Base-by-base conservation (phyloP, 2,113 vertebrate genomes). In the Oryzias celebensis region DNA sequence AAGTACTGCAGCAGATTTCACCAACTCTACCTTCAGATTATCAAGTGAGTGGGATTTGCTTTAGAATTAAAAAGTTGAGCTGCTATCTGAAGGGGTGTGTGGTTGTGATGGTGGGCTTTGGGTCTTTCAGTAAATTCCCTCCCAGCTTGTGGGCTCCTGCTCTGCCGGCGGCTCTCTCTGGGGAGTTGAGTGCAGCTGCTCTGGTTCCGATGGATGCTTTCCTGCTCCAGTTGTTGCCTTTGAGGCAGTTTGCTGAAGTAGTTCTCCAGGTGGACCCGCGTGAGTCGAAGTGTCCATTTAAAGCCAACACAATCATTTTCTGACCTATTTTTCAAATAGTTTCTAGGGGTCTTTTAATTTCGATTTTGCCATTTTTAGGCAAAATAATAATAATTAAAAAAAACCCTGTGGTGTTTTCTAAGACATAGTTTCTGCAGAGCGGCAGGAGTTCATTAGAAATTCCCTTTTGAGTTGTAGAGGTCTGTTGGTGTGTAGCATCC, bases 21-120 rank as follows among this genome's bases (percentile, higher is more conserved):
- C 80, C 91, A 92, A 36, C 88, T 96, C 42, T 96, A 94, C 85
- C 94, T 98, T 73, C 93, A 95, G 82, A 85, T 97, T 58, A 49
- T 94, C 75, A 94, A 95, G 97, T 98, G 90, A 75, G 20, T 44
- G 22, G 14, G 52, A 16, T 17, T 67, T 28, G 5, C 3, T 1
- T 14, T 6, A 45, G 14, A 17, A 4, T 17, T 45, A 0, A 17
- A 3, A 22, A 28, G 7, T 52, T 16, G 24, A 20, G 6, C 24
- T 73, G 4, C 36, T 78, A 5, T 28, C 5, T 28, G 26, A 28
- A 28, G 26, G 26, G 4, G 26, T 36, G 31, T 36, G 36, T 36
- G 36, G 2, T 36, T 12, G 31, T 36, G 36, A 36, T 10, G 36
- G 36, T 36, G 36, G 7, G 36, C 36, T 36, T 10, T 12, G 36